Conservation (phyloP, 2,888 invertebrate genomes). For the Gastrophysa polygoni region DNA sequence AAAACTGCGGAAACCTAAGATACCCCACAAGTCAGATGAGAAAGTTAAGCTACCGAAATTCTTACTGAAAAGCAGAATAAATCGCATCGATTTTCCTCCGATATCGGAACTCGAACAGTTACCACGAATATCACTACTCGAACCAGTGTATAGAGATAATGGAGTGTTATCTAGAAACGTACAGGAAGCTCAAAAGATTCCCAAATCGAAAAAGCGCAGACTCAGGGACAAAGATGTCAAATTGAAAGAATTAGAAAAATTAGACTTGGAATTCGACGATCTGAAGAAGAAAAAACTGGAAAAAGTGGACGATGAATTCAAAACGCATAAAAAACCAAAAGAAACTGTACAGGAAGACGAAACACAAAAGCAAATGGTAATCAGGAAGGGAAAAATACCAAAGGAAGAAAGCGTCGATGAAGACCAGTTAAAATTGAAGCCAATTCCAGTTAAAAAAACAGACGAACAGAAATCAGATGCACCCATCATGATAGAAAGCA, state of each 20-base stretch:
- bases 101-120: constrained; percentile 48
- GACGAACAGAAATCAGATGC: constrained; percentile 40
- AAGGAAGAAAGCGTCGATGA: constrained; percentile 47
- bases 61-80: constrained; percentile 74
- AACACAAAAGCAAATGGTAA: constrained; percentile 46
- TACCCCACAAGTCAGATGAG: constrained; percentile 48
- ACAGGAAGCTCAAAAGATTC: constrained; percentile 57
- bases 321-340: constrained; percentile 39
- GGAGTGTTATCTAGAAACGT: constrained; percentile 61
- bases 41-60: constrained; percentile 66
- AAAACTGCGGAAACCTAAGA: constrained; percentile 63
- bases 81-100: constrained; percentile 60
- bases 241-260: constrained; percentile 57
- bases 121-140: constrained; percentile 52
- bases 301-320: constrained; percentile 53
- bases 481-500: not conserved
- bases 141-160: constrained; percentile 52
- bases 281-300: constrained; percentile 54
- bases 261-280: constrained; percentile 58
- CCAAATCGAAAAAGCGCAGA: constrained; percentile 53
- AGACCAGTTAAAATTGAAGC: constrained; percentile 54
- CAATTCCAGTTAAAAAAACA: constrained; percentile 53
- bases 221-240: constrained; percentile 55
- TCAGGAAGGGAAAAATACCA: constrained; percentile 56
- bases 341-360: constrained; percentile 38